Conservation (phyloP, 2,888 invertebrate species). For the Ennomos quercinarius region DNA sequence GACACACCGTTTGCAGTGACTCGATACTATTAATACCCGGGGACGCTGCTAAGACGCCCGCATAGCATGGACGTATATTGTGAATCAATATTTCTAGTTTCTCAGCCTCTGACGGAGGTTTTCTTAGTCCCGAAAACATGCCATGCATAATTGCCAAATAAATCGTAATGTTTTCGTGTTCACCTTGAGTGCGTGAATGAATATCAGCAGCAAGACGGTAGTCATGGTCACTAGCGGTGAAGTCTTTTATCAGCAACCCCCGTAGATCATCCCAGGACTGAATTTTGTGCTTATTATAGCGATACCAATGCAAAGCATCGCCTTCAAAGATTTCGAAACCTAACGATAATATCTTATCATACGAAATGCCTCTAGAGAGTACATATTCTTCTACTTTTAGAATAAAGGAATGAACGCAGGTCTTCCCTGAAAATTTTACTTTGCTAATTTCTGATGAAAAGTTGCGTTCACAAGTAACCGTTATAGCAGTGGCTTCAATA, state of each 20-base stretch:
- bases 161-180: slow-evolving; percentile 37
- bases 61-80: slow-evolving; percentile 41
- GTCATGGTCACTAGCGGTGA: slow-evolving; percentile 34
- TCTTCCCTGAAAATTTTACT: slow-evolving; percentile 22
- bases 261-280: slow-evolving; percentile 28
- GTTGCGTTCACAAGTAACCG: slow-evolving; percentile 21
- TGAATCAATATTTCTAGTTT: slow-evolving; percentile 41
- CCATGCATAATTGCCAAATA: slow-evolving; percentile 42
- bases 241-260: slow-evolving; percentile 27
- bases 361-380: slow-evolving; percentile 10
- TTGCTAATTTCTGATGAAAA: slow-evolving; percentile 3
- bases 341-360: slow-evolving; percentile 11
- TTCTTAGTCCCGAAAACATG: slow-evolving; percentile 37
- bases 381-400: slow-evolving; percentile 28
- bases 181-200: slow-evolving; percentile 36
- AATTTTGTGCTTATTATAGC: slow-evolving; percentile 6
- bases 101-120: slow-evolving; percentile 28
- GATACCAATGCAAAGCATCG: slow-evolving; percentile 1
- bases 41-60: slow-evolving; percentile 21
- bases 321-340: slow-evolving; percentile 27
- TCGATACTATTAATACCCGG: slow-evolving; percentile 15
- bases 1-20: slow-evolving; percentile 17
- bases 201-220: slow-evolving; percentile 34
- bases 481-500: neutral
- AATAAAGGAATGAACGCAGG: slow-evolving; percentile 32